Evolutionary conservation across 2,797 vertebrate genomes (phyloP), one percentile per base, ranked within the genome.

Genomic region (Hapalemur alaotrensis): DNA sequence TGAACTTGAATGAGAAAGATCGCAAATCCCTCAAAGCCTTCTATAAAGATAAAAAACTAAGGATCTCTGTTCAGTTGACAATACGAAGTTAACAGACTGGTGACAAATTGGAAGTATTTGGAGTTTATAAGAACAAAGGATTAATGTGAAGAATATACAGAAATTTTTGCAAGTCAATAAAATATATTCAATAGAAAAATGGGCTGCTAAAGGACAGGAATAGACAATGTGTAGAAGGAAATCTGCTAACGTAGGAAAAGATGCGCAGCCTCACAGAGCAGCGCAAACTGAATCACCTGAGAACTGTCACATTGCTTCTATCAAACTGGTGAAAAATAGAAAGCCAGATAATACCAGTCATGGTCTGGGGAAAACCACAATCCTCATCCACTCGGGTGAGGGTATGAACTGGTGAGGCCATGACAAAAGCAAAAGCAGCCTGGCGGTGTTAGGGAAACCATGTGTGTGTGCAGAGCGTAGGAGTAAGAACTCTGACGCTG

Each of bases 81-180:
- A 35, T 10, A 81, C 52, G n/a, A 73, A 81, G 38, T 79, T 65
- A 67, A 57, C 25, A 86, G 61, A 70, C 13, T 23, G 30, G 17
- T 57, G 32, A 35, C 4, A 81, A 46, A 78, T 17, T 67, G n/a
- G 65, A 67, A 72, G 61, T 61, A 87, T 22, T 90, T 73, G 35
- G 30, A 90, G 38, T 73, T 93, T 43, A n/a, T 70, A 76, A 76
- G 23, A 93, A 82, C 41, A 72, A 35, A 76, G 15, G n/a, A 78
- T 63, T 88, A 28, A 30, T 72, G 15, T 65, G 17, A 67, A 87
- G 46, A 76, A 61, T 54, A 61, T 67, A 6, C 35, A 65, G 54
- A 20, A 69, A 63, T 72, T 76, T 88, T 73, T 96, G 18, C 25
- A 84, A 89, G 50, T 67, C 9, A 41, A 11, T 73, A 46, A 93